A percentile compares a stretch with the other conserved stretches of the same genome.
These are phyloP conservation scores for Orientallactaga sibirica DNA, from an alignment of 2,797 vertebrate genomes.

Conservation along the genomic window DNA sequence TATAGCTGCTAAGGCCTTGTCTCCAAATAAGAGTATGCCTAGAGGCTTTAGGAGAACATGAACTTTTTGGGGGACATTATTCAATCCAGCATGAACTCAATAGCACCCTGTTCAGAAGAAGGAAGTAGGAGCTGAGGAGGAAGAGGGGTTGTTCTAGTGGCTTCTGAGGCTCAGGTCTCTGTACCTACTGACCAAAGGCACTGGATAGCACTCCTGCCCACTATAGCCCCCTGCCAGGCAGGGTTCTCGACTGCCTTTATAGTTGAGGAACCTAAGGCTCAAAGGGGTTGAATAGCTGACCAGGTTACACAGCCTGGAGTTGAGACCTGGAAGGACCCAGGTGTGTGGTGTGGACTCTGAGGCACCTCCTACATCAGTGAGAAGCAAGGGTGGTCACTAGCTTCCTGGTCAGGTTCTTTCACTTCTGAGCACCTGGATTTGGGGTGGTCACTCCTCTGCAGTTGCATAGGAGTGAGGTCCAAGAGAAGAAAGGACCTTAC, in stretches of 20 bases:
- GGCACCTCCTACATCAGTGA: neutral
- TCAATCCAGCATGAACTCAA: neutral
- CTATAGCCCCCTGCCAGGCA: neutral
- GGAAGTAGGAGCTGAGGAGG: neutral
- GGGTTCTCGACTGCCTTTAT: neutral
- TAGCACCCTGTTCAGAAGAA: neutral
- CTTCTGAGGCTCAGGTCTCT: neutral
- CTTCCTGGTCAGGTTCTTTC: neutral
- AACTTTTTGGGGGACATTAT: neutral
- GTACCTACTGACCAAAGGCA: neutral
- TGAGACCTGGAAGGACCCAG: neutral
- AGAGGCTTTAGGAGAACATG: neutral
- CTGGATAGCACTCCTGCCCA: neutral
- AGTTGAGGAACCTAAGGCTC: neutral
- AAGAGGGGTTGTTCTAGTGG: too few species aligned
- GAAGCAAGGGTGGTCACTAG: neutral
- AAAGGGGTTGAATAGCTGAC: neutral
- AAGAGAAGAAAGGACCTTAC: too few species aligned
- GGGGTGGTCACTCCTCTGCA: neutral
- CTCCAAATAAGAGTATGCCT: slow-evolving; percentile 2
- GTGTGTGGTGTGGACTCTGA: neutral
- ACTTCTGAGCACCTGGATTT: neutral
- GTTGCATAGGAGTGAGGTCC: neutral
- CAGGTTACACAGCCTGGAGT: neutral
- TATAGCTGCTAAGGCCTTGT: neutral